Percentiles rank a stretch among this genome's conserved stretches.
Evolutionary conservation across 2,888 invertebrate species (phyloP).

Genomic region (Euspilapteryx auroguttella): DNA sequence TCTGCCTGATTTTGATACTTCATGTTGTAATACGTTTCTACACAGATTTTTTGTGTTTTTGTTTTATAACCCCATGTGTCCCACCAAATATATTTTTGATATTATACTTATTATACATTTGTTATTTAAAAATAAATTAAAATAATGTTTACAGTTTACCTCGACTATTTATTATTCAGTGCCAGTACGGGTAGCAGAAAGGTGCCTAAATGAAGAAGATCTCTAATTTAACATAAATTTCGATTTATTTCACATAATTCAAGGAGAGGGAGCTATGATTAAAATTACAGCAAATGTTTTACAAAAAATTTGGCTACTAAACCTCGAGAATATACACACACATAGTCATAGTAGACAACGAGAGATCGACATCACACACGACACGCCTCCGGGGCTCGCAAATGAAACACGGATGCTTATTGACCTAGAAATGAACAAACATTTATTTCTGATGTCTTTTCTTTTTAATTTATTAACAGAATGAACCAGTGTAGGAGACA

Average conservation of each 20-base stretch:
- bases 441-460: conserved; percentile 72
- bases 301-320: not conserved
- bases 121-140: no score
- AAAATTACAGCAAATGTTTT: not conserved
- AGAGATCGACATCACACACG: not conserved
- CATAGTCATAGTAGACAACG: not conserved
- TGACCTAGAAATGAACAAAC: conserved; percentile 75
- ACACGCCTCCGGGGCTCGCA: conserved; percentile 9
- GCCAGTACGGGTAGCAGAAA: not conserved
- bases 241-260: not conserved
- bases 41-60: no score
- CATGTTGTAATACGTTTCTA: no score
- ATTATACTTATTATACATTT: no score
- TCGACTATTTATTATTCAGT: no score
- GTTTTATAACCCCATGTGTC: no score
- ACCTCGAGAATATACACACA: not conserved
- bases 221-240: not conserved
- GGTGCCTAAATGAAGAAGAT: not conserved
- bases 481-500: conserved; percentile 53
- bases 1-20: no score
- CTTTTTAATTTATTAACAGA: conserved; percentile 65
- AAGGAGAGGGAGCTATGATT: not conserved
- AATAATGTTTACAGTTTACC: no score
- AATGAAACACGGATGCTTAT: conserved; percentile 62
- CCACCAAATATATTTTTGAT: no score